Evolutionary conservation across 2,113 vertebrate genomes (phyloP), one percentile per base, ranked within the genome.

Genomic region (Indicator maculatus): DNA sequence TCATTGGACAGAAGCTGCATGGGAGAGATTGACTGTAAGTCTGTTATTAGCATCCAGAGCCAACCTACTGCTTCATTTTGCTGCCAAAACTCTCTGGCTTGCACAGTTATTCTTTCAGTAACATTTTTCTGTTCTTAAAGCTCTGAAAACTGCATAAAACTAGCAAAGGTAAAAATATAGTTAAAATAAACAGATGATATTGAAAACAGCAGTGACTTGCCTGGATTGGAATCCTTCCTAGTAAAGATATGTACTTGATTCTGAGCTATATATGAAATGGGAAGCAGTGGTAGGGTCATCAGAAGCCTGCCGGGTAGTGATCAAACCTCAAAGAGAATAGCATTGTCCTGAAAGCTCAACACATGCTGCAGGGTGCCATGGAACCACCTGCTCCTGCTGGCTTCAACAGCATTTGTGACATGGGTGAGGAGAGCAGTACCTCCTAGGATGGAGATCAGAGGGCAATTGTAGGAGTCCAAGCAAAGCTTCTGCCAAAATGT

Each of bases 281-380:
- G 56, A 16, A 53, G 59, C 15, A 38, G 28, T 16, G 27, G 11
- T 16, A 6, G 8, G 33, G 58, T 12, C 31, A 30, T 77, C 3
- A 7, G 36, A 39, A 31, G 7, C 11, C 33, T 10, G 2, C 23
- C 26, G 56, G 47, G 9, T 26, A 21, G 52, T 41, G 8, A 23
- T 53, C 38, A 24, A 1, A 26, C 17, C 41, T 45, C 24, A 10
- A 31, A 26, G n/a, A 36, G 11, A 44, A 2, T 4, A 9, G 30
- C 11, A 2, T 24, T 27, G 16, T 24, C 76, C 82, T 36, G 64
- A 21, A 61, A 38, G 58, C 41, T 52, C 14, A 72, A n/a, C 45
- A 3, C 4, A 0, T 6, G 17, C 8, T 19, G 2, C 1, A 3
- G 19, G 1, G 20, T 30, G 71, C 72, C 26, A 1, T 15, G 58